phyloP scores from a whole-genome alignment of 2,797 vertebrate species.

The Anguilla obscura region DNA sequence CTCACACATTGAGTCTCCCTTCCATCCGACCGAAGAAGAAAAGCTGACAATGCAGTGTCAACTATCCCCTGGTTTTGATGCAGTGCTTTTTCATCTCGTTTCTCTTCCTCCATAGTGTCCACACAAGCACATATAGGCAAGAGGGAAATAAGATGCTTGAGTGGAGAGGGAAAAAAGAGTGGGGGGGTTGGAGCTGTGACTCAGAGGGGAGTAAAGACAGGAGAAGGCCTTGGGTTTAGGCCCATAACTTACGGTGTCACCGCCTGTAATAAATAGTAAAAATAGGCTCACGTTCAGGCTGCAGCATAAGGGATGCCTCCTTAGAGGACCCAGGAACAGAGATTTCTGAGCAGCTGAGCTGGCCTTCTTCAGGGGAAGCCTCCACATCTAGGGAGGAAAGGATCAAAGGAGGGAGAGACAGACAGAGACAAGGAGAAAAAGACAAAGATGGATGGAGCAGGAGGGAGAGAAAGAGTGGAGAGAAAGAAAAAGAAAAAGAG shows the following conservation, averaged over 20 bases:
- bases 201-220: slow-evolving; percentile 67
- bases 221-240: slow-evolving; percentile 62
- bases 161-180: slow-evolving; percentile 19
- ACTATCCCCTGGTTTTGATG: neutral
- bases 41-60: neutral
- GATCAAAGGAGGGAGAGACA: neutral
- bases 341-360: neutral
- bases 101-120: neutral
- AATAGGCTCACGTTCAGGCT: slow-evolving; percentile 62
- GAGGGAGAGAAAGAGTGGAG: neutral
- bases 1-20: neutral
- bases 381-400: neutral
- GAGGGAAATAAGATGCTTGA: slow-evolving; percentile 48
- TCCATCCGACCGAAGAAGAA: slow-evolving; percentile 4
- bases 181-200: slow-evolving; percentile 58
- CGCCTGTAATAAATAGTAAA: slow-evolving; percentile 69
- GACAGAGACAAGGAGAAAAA: neutral
- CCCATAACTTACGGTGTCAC: slow-evolving; percentile 69
- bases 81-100: neutral
- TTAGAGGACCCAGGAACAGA: slow-evolving; percentile 42
- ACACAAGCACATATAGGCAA: slow-evolving; percentile 24
- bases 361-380: neutral
- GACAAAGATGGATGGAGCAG: neutral
- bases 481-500: too few species aligned
- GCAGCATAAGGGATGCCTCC: slow-evolving; percentile 62